Base-by-base conservation (phyloP, 2,888 invertebrate species). In the Dynastes grantii region DNA sequence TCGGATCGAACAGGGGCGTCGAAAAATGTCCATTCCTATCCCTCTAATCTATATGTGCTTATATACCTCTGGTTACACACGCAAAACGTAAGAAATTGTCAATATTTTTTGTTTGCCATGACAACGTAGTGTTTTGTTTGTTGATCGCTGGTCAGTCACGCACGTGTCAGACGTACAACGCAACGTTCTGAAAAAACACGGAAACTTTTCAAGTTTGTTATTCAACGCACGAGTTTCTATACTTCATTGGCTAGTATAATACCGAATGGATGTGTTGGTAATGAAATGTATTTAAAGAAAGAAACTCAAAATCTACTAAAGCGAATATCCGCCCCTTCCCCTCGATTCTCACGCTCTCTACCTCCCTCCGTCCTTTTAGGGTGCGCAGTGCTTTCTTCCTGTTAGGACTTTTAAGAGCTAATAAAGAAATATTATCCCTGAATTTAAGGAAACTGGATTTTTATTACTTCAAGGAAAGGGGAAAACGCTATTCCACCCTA, bases 131-230 rank as follows among this genome's bases (percentile, higher is more conserved):
- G 78, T 29, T 67, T 22, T 58, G 79, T 67, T 76, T 76, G 79
- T 73, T 71, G 80, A 78, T 76, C 78, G 53, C 53, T 80, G 32
- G 65, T 68, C 76, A 84, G 85, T 85, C 85, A 86, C 85, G 85
- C 84, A 84, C 84, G 81, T 82, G 82, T 83, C 84, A 82, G 81
- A 83, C 82, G 40, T 22, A 55, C 16, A 16, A 79, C 83, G 83
- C 83, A 84, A 84, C 80, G 83, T 32, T 32, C 32, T 83, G 83
- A 82, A 82, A 84, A 85, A 86, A 86, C 87, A 87, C 84, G 87
- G 82, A 86, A 87, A 87, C 86, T 85, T 85, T 86, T 84, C 84
- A 84, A 81, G 84, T 86, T 86, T 85, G 85, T 85, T 86, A 87
- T 86, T 85, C 86, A 83, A 77, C 77, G 83, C 85, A 85, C 85